Evolutionary conservation across 2,113 vertebrate species (phyloP).

Genomic region (Lagenorhynchus albirostris): DNA sequence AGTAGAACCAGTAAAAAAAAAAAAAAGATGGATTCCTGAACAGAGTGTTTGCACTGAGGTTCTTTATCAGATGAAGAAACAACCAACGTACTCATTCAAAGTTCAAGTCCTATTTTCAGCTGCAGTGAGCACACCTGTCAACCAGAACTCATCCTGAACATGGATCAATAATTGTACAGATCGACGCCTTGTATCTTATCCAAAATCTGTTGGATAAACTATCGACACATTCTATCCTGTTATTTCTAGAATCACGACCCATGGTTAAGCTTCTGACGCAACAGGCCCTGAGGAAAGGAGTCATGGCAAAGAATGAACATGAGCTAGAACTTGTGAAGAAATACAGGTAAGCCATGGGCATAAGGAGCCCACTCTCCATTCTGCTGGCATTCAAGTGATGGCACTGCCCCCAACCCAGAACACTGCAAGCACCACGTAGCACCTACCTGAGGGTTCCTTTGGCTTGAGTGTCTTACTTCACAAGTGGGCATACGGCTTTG

Average conservation of each 20-base stretch:
- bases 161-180: background rate
- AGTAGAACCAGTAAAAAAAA: background rate
- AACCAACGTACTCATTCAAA: background rate
- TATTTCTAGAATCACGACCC: background rate
- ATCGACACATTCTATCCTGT: background rate
- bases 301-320: accelerated
- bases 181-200: background rate
- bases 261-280: background rate
- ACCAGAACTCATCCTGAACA: background rate
- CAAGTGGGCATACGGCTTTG: constrained; percentile 39
- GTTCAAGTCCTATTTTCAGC: background rate
- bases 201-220: background rate
- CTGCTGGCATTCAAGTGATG: accelerated
- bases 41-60: background rate
- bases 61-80: background rate
- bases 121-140: background rate
- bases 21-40: background rate
- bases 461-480: constrained; percentile 58
- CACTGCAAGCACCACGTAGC: accelerated
- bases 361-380: accelerated
- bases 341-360: accelerated
- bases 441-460: constrained; percentile 71
- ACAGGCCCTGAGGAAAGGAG: background rate
- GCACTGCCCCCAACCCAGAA: background rate
- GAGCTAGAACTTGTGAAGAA: background rate